Base-by-base conservation (phyloP, 2,888 invertebrate species). In the Actias luna region DNA sequence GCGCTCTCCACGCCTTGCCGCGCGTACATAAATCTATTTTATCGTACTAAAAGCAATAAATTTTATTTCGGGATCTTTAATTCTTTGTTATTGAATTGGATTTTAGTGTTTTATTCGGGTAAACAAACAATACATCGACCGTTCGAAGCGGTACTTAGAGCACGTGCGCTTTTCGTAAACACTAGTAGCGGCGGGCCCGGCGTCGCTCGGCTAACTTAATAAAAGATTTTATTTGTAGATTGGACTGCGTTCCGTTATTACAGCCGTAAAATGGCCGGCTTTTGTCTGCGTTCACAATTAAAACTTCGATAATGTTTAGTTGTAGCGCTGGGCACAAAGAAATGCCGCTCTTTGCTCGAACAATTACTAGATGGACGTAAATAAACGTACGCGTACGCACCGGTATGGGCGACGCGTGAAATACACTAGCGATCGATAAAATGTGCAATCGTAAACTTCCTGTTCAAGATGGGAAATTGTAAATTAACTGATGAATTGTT, bases 51-150 rank as follows among this genome's bases (percentile, higher is more conserved):
- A 78, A 83, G 92, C 90, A 91, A 92, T 92, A 91, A 92, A 92
- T 92, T 92, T 91, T 92, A 92, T 92, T 92, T 92, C 87, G 88
- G 92, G 92, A 92, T 91, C 92, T 92, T 92, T 92, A 92, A 92
- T 92, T 92, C 92, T 92, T 92, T 92, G 92, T 92, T 92, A 92
- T 92, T 91, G 92, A 91, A 91, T 91, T 91, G 88, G 91, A 92
- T 91, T 92, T 92, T 92, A 92, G 92, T 92, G 92, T 92, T 92
- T 91, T 92, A 92, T 92, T 90, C 88, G 87, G 86, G 88, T 92
- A 92, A 92, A 92, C 92, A 92, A 92, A 92, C 92, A 91, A 89
- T 89, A 87, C 84, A 89, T 86, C 84, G 87, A 83, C 86, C 85
- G 83, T 82, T 84, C 85, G 81, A 81, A 83, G 82, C 82, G 85